Evolutionary conservation across 1,140 invertebrate species (phyloP).

Genomic region (Helicoverpa zea): DNA sequence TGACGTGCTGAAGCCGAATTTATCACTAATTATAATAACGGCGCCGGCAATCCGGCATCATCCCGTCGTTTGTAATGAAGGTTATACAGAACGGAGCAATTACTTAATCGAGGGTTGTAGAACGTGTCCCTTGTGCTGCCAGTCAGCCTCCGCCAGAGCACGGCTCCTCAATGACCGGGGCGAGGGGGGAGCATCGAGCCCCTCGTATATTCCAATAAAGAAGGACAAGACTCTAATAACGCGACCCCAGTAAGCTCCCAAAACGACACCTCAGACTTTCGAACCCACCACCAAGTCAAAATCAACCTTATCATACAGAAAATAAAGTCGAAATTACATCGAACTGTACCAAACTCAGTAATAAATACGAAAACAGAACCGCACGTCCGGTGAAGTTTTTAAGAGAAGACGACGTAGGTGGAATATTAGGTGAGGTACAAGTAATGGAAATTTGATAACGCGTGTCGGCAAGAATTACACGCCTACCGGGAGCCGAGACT

Average conservation of each 20-base stretch:
- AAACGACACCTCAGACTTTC: slow-evolving; percentile 69
- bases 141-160: neutral
- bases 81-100: neutral
- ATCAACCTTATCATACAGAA: slow-evolving; percentile 46
- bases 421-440: slow-evolving; percentile 66
- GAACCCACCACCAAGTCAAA: slow-evolving; percentile 20
- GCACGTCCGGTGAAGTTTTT: slow-evolving; percentile 69
- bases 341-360: slow-evolving; percentile 43
- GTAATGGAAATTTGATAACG: slow-evolving; percentile 70
- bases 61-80: neutral
- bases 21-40: neutral
- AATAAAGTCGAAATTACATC: slow-evolving; percentile 45
- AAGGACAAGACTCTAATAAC: slow-evolving; percentile 73
- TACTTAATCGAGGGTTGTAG: slow-evolving; percentile 19
- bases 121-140: slow-evolving; percentile 18
- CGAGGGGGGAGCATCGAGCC: slow-evolving; percentile 46
- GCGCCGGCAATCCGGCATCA: neutral
- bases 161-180: slow-evolving; percentile 47
- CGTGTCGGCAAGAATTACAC: slow-evolving; percentile 55
- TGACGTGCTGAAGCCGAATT: neutral
- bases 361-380: slow-evolving; percentile 70
- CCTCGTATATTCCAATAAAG: slow-evolving; percentile 73
- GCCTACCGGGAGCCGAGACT: slow-evolving; percentile 25
- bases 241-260: slow-evolving; percentile 69
- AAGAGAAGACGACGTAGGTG: slow-evolving; percentile 60